phyloP scores from a whole-genome alignment of 2,113 vertebrate genomes.

The Euleptes europaea region DNA sequence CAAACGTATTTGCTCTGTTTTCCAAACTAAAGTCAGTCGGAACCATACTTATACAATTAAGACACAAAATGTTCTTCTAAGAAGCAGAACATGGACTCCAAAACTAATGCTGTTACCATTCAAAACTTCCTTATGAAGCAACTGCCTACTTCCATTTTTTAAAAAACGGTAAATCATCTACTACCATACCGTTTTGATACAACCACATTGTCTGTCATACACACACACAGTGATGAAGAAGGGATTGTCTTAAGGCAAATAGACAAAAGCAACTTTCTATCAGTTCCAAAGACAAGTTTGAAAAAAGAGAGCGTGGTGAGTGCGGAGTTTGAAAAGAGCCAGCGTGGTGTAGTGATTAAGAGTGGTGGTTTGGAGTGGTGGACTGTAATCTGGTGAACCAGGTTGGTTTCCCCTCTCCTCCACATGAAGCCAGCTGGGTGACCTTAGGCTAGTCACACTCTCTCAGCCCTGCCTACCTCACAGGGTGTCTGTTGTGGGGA shows the following conservation, averaged over 20 bases:
- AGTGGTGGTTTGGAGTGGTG: no score
- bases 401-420: no score
- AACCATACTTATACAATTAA: background rate
- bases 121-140: background rate
- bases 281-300: background rate
- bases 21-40: background rate
- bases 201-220: background rate
- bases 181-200: background rate
- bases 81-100: background rate
- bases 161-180: background rate
- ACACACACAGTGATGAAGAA: background rate
- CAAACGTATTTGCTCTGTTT: background rate
- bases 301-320: no score
- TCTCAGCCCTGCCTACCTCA: no score
- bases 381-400: no score
- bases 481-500: no score
- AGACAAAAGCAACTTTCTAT: background rate
- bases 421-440: no score
- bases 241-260: background rate
- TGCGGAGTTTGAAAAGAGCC: no score
- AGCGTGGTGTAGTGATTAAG: no score
- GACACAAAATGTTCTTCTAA: rapidly evolving
- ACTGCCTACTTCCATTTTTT: background rate
- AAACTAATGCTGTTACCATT: background rate
- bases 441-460: no score